Conservation (phyloP, 2,888 invertebrate species). For the Clostera curtula region DNA sequence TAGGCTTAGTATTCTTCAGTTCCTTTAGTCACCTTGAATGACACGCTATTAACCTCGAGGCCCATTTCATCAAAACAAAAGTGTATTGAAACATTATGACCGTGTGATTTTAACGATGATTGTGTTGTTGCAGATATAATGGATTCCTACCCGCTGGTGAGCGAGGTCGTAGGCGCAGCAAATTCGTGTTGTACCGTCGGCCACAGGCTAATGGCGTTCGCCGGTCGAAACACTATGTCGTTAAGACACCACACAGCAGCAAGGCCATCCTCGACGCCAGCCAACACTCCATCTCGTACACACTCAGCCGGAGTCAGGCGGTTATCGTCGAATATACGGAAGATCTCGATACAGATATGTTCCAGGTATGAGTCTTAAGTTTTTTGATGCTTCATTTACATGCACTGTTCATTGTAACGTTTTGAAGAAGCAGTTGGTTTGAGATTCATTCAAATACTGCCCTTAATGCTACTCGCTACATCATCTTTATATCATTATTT, state of each 20-base stretch:
- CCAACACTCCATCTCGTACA: slow-evolving; percentile 98
- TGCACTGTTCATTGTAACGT: too few species aligned
- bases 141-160: slow-evolving; percentile 95
- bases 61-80: too few species aligned
- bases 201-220: slow-evolving; percentile 93
- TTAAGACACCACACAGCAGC: slow-evolving; percentile 95
- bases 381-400: too few species aligned
- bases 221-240: slow-evolving; percentile 95
- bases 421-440: too few species aligned
- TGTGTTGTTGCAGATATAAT: slow-evolving; percentile 83
- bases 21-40: too few species aligned
- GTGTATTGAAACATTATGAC: too few species aligned
- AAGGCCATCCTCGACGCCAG: slow-evolving; percentile 95
- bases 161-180: slow-evolving; percentile 93
- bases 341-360: slow-evolving; percentile 98
- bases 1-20: too few species aligned
- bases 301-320: slow-evolving; percentile 95
- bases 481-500: too few species aligned
- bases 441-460: too few species aligned
- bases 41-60: too few species aligned
- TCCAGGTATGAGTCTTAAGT: slow-evolving; percentile 97
- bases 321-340: slow-evolving; percentile 98
- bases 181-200: slow-evolving; percentile 92
- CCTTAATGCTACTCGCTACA: too few species aligned
- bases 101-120: neutral